Conservation (phyloP, 2,113 vertebrate species). For the Podiceps cristatus region DNA sequence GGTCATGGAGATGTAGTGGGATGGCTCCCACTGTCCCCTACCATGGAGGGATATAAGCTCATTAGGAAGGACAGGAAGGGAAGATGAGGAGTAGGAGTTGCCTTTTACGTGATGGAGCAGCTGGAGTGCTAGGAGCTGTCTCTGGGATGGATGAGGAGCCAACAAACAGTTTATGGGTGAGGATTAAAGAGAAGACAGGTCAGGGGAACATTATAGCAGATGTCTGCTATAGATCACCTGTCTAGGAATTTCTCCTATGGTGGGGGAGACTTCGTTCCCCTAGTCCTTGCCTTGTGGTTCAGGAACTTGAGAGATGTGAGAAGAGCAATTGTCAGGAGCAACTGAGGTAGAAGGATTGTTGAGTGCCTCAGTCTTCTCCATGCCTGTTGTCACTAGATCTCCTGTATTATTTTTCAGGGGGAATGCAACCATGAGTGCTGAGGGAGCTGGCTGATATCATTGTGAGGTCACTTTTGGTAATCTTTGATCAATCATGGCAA, state of each 20-base stretch:
- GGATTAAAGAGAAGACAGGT: background rate
- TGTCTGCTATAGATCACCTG: background rate
- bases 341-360: background rate
- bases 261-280: fast-evolving
- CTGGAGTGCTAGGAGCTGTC: background rate
- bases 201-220: background rate
- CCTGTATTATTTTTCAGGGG: background rate
- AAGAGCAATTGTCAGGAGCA: background rate
- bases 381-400: background rate
- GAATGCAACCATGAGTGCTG: background rate
- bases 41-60: background rate
- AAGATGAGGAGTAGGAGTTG: background rate
- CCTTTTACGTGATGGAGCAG: background rate
- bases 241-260: background rate
- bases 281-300: background rate
- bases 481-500: background rate
- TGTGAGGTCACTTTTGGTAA: background rate
- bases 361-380: too few species aligned
- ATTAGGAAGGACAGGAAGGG: background rate
- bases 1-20: background rate
- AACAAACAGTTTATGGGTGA: background rate
- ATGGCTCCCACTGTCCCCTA: background rate
- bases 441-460: background rate
- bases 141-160: background rate
- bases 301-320: background rate